phyloP scores from a whole-genome alignment of 2,888 invertebrate genomes.

The Dicyrtoma fusca region DNA sequence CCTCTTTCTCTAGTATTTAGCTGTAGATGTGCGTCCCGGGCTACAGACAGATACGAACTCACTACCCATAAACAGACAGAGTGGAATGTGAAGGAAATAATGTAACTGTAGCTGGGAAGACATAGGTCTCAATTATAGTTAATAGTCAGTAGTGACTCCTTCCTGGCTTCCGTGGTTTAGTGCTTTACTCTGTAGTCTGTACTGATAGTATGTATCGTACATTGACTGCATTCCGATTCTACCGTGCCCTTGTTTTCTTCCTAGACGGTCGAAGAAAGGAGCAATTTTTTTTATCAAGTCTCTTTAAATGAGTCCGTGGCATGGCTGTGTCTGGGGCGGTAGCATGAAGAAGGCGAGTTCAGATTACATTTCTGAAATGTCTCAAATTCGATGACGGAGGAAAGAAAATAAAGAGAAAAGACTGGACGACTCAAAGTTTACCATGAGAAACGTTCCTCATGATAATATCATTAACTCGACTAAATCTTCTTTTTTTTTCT shows the following conservation, averaged over 20 bases:
- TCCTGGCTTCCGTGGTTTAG: not conserved
- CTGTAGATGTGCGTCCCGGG: too few relatives aligned
- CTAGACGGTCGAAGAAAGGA: not conserved
- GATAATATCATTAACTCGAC: conserved; percentile 27
- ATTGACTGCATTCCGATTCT: too few relatives aligned
- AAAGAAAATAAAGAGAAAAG: conserved; percentile 3
- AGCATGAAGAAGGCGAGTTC: not conserved
- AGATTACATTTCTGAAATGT: conserved; percentile 28
- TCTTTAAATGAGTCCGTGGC: not conserved
- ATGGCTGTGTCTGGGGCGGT: too few relatives aligned
- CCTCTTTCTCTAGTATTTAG: too few relatives aligned
- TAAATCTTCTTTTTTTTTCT: not conserved
- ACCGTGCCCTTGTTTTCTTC: too few relatives aligned
- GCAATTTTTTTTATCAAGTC: not conserved
- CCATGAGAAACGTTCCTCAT: conserved; percentile 24
- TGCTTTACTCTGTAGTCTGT: not conserved
- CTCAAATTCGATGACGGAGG: conserved; percentile 14
- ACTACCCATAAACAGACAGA: not conserved
- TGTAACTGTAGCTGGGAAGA: not conserved
- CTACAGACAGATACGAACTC: too few relatives aligned
- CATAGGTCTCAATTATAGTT: conserved; percentile 6
- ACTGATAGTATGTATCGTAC: too few relatives aligned
- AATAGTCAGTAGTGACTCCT: not conserved
- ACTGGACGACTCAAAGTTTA: not conserved
- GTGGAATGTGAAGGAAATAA: conserved; percentile 1